Evolutionary conservation across 2,888 invertebrate species (phyloP).

Genomic region (Hypomecis atomaria): DNA sequence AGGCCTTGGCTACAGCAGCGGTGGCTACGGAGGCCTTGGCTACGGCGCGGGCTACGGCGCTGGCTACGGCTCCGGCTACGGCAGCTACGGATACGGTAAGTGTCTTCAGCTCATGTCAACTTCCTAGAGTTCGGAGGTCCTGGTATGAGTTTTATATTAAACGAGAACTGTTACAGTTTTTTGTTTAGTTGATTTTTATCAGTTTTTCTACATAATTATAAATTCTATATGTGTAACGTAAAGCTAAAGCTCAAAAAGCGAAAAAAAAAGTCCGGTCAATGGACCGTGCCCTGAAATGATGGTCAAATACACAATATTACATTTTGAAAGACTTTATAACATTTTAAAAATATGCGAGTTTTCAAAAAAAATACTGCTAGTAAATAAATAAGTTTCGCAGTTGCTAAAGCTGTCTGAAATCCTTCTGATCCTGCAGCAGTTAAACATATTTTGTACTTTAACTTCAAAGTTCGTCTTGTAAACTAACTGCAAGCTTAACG

Average conservation of each 20-base stretch:
- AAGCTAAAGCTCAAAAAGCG: background rate
- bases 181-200: no score
- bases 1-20: constrained; percentile 41
- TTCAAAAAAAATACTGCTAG: background rate
- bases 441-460: constrained; percentile 26
- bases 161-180: no score
- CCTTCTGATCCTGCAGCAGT: constrained; percentile 3
- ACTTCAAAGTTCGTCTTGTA: constrained; percentile 16
- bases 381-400: background rate
- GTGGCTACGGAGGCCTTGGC: constrained; percentile 28
- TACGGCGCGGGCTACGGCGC: constrained; percentile 3
- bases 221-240: background rate
- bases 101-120: background rate
- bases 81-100: constrained; percentile 12
- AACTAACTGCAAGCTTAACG: constrained; percentile 21
- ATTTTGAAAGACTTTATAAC: no score
- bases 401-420: constrained; percentile 4
- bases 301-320: no score
- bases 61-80: background rate
- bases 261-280: background rate
- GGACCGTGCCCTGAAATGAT: no score
- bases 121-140: no score
- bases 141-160: no score
- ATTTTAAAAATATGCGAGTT: no score
- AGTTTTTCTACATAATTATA: no score